A percentile compares a stretch with the other conserved stretches of the same genome.
phyloP scores from a whole-genome alignment of 1,140 invertebrate genomes.

The Drosophila subpulchrella region DNA sequence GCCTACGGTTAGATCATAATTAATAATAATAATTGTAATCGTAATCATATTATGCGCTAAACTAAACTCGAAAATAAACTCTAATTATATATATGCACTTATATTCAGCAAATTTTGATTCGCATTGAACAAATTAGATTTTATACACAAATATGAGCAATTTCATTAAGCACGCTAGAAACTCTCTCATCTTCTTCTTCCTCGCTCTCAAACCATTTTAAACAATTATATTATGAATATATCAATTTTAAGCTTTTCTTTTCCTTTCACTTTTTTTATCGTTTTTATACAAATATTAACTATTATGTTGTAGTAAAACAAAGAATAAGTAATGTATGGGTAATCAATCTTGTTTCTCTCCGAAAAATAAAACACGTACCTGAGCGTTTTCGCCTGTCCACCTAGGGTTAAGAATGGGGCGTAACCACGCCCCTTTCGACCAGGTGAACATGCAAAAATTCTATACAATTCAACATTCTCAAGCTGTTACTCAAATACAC shows the following conservation, averaged over 20 bases:
- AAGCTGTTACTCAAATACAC: constrained; percentile 79
- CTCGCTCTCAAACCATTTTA: constrained; percentile 37
- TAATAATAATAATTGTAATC: constrained; percentile 49
- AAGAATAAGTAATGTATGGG: constrained; percentile 82
- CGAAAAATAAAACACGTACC: constrained; percentile 85
- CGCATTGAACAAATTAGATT: constrained; percentile 68
- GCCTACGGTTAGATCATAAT: constrained; percentile 51
- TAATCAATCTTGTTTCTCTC: constrained; percentile 88
- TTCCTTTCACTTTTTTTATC: constrained; percentile 24
- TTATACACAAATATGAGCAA: constrained; percentile 67
- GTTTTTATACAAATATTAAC: constrained; percentile 70
- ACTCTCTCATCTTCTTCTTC: constrained; percentile 9
- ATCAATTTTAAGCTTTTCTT: constrained; percentile 48
- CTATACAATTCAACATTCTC: constrained; percentile 83
- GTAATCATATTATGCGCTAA: constrained; percentile 60
- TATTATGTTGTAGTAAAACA: constrained; percentile 79
- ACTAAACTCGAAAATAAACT: constrained; percentile 55
- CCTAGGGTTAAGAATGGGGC: constrained; percentile 1
- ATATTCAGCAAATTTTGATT: constrained; percentile 83
- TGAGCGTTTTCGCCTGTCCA: constrained; percentile 79
- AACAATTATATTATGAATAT: constrained; percentile 66
- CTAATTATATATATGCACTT: constrained; percentile 75
- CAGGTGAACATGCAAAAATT: constrained; percentile 69
- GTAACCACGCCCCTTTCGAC: neutral
- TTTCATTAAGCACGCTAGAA: constrained; percentile 65